Evolutionary conservation across 1,140 invertebrate species (phyloP).

Genomic region (Lepeophtheirus salmonis): DNA sequence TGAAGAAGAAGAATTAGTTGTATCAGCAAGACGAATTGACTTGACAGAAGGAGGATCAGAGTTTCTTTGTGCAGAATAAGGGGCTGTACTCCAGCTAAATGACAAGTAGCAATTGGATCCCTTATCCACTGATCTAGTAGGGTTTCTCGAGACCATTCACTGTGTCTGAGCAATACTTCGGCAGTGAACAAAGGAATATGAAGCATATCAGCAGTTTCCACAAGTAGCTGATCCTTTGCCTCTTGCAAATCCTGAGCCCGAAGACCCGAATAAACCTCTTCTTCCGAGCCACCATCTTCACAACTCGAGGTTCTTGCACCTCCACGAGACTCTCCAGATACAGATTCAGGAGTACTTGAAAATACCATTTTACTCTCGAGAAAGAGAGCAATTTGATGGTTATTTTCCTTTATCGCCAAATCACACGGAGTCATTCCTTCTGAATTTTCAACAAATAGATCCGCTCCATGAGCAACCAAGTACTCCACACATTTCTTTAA

Average conservation of each 20-base stretch:
- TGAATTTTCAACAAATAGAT: slow-evolving; percentile 42
- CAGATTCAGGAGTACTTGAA: slow-evolving; percentile 26
- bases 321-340: slow-evolving; percentile 5
- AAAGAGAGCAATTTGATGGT: slow-evolving; percentile 41
- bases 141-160: slow-evolving; percentile 50
- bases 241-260: slow-evolving; percentile 50
- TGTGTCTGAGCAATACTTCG: slow-evolving; percentile 45
- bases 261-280: slow-evolving; percentile 41
- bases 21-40: too few relatives aligned
- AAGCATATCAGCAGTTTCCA: slow-evolving; percentile 53
- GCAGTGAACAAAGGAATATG: slow-evolving; percentile 50
- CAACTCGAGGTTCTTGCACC: neutral
- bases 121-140: slow-evolving; percentile 49
- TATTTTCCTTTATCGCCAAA: slow-evolving; percentile 37
- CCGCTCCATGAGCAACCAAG: slow-evolving; percentile 38
- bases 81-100: slow-evolving; percentile 43
- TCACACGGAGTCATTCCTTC: slow-evolving; percentile 43
- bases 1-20: too few relatives aligned
- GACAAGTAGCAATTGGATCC: slow-evolving; percentile 43
- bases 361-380: slow-evolving; percentile 50
- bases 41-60: neutral
- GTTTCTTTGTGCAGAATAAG: slow-evolving; percentile 25
- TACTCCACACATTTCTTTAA: slow-evolving; percentile 43
- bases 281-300: slow-evolving; percentile 25
- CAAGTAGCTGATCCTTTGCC: slow-evolving; percentile 48